Evolutionary conservation across 35 echinoderm and acorn worm species (phyloP), one percentile per base, ranked within the genome.

Genomic region (Heliocidaris erythrogramma): DNA sequence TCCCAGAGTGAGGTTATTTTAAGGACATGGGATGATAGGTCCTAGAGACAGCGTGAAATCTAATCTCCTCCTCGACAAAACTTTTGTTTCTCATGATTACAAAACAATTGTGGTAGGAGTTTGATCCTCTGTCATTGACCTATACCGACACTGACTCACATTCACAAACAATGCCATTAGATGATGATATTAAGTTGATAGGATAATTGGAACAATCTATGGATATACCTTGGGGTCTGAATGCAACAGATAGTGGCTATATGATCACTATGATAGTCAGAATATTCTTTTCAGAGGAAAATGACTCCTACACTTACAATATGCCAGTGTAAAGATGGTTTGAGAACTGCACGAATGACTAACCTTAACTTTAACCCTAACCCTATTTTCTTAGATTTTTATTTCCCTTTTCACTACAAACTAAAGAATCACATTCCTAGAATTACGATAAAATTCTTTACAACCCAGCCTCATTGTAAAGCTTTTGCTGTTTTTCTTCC

Each of bases 1-100:
- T 78, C 65, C 65, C 65, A 78, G 65, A 78, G 65, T 78, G 65
- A 4, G 65, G 65, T 78, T 78, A 78, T 78, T 78, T 78, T 78
- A 78, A 27, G 65, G 65, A 18, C 65, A 78, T 5, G 65, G 65
- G 65, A 78, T 78, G 65, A 78, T 78, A n/a, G 65, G 65, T 27
- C 27, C 21, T n/a, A 1, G 27, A 78, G 65, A 78, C 65, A 78
- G 65, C 65, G 4, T 78, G 65, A 78, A 78, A 78, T 78, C 65
- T 78, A 78, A 78, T 78, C 65, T 78, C 65, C 65, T 8, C 27
- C 65, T 78, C 65, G 2, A 78, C 65, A 8, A 78, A n/a, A 27
- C 65, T 78, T n/a, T 18, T 27, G 6, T n/a, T 9, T 78, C 65
- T 78, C 5, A 78, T 78, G 65, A 78, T 78, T 78, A 78, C 21